phyloP scores from a whole-genome alignment of 2,797 vertebrate species.

The Falco naumanni region DNA sequence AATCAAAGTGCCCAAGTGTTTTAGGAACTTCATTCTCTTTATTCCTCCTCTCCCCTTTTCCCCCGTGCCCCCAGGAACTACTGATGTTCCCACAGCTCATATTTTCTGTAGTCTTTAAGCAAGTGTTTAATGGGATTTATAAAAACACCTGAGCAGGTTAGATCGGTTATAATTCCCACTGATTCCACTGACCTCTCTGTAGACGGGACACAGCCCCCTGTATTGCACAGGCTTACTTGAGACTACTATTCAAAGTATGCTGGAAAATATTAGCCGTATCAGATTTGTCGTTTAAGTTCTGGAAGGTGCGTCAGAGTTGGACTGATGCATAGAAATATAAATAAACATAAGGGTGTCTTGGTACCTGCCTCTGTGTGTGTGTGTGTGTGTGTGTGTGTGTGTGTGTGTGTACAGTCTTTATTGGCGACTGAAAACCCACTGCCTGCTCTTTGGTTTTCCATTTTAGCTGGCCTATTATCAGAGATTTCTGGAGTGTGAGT shows the following conservation, averaged over 20 bases:
- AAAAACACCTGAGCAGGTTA: conserved; percentile 60
- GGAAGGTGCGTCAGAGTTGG: neutral
- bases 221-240: neutral
- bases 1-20: neutral
- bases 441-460: conserved; percentile 66
- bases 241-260: neutral
- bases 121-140: conserved; percentile 60
- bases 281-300: neutral
- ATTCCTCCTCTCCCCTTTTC: neutral
- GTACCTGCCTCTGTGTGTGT: neutral
- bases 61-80: neutral
- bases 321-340: neutral
- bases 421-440: conserved; percentile 24
- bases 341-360: neutral
- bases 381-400: neutral
- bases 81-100: neutral
- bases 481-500: conserved; percentile 73
- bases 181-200: conserved; percentile 37
- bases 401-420: conserved; percentile 4
- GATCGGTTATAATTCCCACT: conserved; percentile 41
- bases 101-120: conserved; percentile 11
- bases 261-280: neutral
- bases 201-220: neutral
- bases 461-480: conserved; percentile 74
- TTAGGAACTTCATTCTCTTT: neutral